Conservation (phyloP, 2,113 vertebrate genomes). For the Paraplagusia blochii region DNA sequence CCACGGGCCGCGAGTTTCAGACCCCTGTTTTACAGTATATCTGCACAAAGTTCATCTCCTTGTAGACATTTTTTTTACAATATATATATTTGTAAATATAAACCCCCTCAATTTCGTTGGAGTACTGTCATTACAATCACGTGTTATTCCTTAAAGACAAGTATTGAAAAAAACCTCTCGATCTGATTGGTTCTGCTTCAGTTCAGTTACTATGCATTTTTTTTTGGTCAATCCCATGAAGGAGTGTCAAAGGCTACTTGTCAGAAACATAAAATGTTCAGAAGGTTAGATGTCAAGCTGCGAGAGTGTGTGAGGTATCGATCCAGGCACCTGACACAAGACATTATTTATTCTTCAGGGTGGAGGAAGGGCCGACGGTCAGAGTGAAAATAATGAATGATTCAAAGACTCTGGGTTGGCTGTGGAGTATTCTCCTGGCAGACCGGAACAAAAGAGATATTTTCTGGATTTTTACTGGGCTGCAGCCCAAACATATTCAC, state of each 20-base stretch:
- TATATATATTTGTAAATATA: no score
- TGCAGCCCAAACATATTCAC: background rate
- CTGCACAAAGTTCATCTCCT: no score
- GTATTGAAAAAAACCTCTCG: no score
- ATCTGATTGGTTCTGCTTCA: no score
- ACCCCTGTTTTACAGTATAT: no score
- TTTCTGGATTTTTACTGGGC: no score
- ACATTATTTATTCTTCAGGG: slow-evolving; percentile 48
- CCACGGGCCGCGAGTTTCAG: no score
- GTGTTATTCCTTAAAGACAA: no score
- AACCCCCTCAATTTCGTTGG: no score
- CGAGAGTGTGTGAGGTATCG: slow-evolving; percentile 40
- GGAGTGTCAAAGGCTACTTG: background rate
- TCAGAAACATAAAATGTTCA: slow-evolving; percentile 23
- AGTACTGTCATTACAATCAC: no score
- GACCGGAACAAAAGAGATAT: no score
- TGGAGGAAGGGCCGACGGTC: slow-evolving; percentile 16
- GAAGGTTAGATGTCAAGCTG: slow-evolving; percentile 54
- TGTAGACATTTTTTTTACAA: no score
- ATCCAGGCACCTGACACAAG: slow-evolving; percentile 53
- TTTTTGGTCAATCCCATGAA: background rate
- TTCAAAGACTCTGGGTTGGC: slow-evolving; percentile 20
- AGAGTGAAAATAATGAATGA: slow-evolving; percentile 36
- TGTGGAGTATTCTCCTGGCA: background rate
- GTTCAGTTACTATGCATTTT: background rate